phyloP scores from a whole-genome alignment of 30 jellyfish, hydroid and myxozoan species.

The Turritopsis rubra region DNA sequence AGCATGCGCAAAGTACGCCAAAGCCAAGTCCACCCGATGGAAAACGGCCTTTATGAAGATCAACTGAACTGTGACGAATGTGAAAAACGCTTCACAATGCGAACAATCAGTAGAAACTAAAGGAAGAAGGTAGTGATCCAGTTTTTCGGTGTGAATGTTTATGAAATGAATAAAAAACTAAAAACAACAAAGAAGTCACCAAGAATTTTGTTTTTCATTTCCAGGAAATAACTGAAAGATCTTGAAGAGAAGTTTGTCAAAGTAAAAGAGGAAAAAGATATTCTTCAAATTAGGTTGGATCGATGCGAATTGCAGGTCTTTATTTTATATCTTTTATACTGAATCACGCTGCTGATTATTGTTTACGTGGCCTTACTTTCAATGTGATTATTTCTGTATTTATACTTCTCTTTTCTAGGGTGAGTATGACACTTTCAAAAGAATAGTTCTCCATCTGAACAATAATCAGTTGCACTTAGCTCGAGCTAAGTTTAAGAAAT shows the following conservation, averaged over 20 bases:
- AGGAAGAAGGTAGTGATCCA: too few species aligned
- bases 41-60: too few species aligned
- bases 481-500: conserved; percentile 43
- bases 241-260: conserved; percentile 7
- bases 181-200: too few species aligned
- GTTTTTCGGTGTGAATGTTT: too few species aligned
- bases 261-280: conserved; percentile 43
- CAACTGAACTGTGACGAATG: too few species aligned
- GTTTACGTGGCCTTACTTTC: too few species aligned
- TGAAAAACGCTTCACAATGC: too few species aligned
- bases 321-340: not conserved
- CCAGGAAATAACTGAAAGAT: conserved; percentile 37
- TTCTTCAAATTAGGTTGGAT: conserved; percentile 50
- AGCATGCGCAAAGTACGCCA: too few species aligned
- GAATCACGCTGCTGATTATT: too few species aligned
- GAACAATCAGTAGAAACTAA: too few species aligned
- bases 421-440: conserved; percentile 66
- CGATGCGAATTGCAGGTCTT: conserved; percentile 61
- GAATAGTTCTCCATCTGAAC: conserved; percentile 69
- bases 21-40: too few species aligned
- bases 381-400: too few species aligned
- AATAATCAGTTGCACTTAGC: conserved; percentile 57
- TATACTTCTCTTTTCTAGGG: conserved; percentile 38
- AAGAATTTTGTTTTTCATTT: not conserved
- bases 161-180: not conserved